A percentile compares a stretch with the other conserved stretches of the same genome.
These are phyloP conservation scores for Macrochelys suwanniensis DNA, from an alignment of 2,797 vertebrate genomes.

Conservation along the genomic window DNA sequence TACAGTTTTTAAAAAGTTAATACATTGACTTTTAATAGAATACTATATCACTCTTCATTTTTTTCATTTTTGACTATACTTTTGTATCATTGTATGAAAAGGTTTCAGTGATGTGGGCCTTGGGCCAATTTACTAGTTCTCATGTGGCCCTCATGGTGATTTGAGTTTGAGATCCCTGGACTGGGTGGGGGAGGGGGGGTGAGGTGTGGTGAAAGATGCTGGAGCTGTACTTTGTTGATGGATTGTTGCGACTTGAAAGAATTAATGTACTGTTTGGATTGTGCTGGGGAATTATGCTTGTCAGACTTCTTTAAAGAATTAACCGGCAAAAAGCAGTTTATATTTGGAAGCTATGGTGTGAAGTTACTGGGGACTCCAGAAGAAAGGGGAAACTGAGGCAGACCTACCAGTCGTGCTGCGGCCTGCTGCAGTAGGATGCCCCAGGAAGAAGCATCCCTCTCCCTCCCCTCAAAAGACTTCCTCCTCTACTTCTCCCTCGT, in stretches of 20 bases:
- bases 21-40: no score
- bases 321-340: background rate
- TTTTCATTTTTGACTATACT: no score
- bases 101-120: no score
- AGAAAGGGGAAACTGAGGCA: background rate
- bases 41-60: no score
- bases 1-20: no score
- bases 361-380: background rate
- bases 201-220: background rate
- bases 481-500: background rate
- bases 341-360: background rate
- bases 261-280: background rate
- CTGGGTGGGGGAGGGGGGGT: background rate
- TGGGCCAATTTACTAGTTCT: no score
- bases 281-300: background rate
- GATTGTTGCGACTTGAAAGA: background rate
- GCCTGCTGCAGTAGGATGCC: background rate
- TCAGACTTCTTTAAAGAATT: background rate
- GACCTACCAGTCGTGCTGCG: background rate
- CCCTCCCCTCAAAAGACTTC: background rate
- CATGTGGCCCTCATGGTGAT: no score
- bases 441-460: background rate
- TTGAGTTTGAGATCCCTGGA: no score
- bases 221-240: background rate
- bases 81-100: no score